Conservation (phyloP, 2,113 vertebrate species). For the Heloderma charlesbogerti region DNA sequence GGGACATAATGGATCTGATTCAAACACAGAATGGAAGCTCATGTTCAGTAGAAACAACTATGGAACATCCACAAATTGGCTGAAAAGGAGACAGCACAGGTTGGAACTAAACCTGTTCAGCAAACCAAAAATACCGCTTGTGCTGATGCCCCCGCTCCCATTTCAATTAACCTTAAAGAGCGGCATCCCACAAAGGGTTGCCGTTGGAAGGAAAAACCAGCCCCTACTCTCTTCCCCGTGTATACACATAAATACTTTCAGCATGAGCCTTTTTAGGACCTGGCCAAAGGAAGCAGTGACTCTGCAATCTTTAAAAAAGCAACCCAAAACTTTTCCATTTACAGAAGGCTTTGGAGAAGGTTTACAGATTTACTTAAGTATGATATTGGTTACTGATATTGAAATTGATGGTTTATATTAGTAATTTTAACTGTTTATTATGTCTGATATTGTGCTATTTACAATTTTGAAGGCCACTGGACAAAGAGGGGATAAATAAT, state of each 20-base stretch:
- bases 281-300: neutral
- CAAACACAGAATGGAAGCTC: neutral
- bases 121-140: neutral
- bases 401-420: neutral
- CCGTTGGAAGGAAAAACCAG: neutral
- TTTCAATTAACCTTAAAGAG: neutral
- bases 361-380: neutral
- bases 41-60: neutral
- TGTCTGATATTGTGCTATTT: neutral
- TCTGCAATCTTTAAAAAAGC: neutral
- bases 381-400: neutral
- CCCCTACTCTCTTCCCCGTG: neutral
- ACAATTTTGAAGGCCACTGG: neutral
- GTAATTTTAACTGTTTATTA: neutral
- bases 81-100: neutral
- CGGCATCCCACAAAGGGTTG: neutral
- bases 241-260: neutral
- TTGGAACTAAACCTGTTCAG: too few relatives aligned
- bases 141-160: neutral
- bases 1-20: slow-evolving; percentile 33
- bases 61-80: neutral
- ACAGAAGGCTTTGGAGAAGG: neutral
- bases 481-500: neutral
- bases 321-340: neutral
- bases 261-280: neutral